Conservation (phyloP, 2,113 vertebrate species). For the Crotalus viridis region DNA sequence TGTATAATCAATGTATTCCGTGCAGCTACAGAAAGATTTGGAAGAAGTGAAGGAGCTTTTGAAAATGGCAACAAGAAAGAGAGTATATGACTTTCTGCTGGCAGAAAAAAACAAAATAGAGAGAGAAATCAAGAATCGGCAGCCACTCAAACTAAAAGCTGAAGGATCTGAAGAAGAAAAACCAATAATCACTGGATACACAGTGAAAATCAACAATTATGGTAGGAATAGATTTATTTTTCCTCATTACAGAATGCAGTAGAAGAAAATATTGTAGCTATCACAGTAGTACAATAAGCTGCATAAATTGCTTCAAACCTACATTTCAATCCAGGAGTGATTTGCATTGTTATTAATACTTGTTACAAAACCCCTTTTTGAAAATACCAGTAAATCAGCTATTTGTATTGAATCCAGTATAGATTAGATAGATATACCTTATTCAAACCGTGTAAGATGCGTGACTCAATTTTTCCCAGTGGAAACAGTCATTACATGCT, state of each 20-base stretch:
- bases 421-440: background rate
- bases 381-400: background rate
- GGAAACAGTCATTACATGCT: background rate
- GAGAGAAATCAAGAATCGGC: slow-evolving; percentile 82
- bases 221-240: slow-evolving; percentile 68
- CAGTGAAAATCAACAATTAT: slow-evolving; percentile 94
- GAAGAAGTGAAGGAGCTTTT: slow-evolving; percentile 81
- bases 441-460: background rate
- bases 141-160: slow-evolving; percentile 74
- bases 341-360: background rate
- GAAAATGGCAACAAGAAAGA: slow-evolving; percentile 78
- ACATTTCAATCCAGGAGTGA: background rate
- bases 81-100: slow-evolving; percentile 78
- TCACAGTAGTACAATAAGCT: background rate
- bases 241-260: background rate
- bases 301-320: background rate
- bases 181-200: slow-evolving; percentile 74
- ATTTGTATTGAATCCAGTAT: background rate
- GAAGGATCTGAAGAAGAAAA: slow-evolving; percentile 72
- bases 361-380: background rate
- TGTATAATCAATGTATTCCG: accelerated
- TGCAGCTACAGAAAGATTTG: slow-evolving; percentile 85
- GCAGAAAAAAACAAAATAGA: slow-evolving; percentile 87
- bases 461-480: background rate
- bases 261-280: background rate